phyloP scores from a whole-genome alignment of 1,140 invertebrate species.

The Drosophila auraria region DNA sequence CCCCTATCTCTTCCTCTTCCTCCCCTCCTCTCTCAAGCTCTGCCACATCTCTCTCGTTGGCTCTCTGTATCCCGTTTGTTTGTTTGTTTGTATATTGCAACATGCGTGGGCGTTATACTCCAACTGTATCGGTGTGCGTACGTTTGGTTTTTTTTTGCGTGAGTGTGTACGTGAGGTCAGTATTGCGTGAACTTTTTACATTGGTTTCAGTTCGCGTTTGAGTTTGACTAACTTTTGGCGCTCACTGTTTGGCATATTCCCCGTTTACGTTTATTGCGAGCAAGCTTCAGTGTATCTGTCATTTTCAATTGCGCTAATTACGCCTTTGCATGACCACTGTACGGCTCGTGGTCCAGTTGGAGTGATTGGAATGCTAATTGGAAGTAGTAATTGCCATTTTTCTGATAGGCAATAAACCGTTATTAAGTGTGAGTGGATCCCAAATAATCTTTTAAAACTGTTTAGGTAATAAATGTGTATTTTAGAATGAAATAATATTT shows the following conservation, averaged over 20 bases:
- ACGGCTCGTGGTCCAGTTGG: conserved; percentile 4
- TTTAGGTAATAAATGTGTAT: no score
- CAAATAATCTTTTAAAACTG: background rate
- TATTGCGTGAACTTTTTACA: conserved; percentile 68
- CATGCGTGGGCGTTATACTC: conserved; percentile 70
- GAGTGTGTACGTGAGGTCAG: conserved; percentile 52
- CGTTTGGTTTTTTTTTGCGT: conserved; percentile 2
- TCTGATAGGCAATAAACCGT: conserved; percentile 8
- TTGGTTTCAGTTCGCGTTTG: conserved; percentile 17
- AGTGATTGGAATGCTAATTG: conserved; percentile 43
- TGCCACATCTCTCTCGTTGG: background rate
- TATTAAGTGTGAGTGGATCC: background rate
- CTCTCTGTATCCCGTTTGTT: conserved; percentile 29
- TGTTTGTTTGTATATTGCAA: conserved; percentile 68
- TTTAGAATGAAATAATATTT: no score
- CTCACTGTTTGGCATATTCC: conserved; percentile 28
- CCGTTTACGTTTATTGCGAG: conserved; percentile 18
- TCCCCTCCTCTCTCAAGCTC: background rate
- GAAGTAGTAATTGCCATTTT: conserved; percentile 22
- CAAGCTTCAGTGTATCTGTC: conserved; percentile 22
- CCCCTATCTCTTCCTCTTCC: no score
- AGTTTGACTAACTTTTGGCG: conserved; percentile 4
- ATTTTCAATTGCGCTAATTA: conserved; percentile 48
- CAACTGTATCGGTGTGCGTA: conserved; percentile 21
- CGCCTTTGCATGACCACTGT: conserved; percentile 25